Conservation (phyloP, 2,797 vertebrate genomes). For the Xenentodon cancila region DNA sequence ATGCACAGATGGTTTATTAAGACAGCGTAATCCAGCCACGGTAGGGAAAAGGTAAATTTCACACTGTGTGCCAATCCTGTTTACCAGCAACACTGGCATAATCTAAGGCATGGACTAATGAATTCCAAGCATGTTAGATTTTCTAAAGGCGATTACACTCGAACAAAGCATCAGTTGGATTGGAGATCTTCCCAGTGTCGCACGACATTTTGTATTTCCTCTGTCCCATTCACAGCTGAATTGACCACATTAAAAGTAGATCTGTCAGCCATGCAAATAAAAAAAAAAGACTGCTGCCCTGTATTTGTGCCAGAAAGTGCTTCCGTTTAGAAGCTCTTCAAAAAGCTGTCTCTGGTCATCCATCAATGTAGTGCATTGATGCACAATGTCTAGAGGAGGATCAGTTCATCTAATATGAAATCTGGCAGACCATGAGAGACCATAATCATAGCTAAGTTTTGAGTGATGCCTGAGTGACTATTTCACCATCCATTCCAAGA, state of each 20-base stretch:
- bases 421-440: conserved; percentile 61
- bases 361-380: conserved; percentile 49
- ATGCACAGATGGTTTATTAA: conserved; percentile 67
- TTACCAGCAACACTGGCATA: conserved; percentile 44
- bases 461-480: conserved; percentile 62
- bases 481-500: conserved; percentile 53
- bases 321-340: conserved; percentile 48
- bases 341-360: conserved; percentile 57
- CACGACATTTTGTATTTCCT: conserved; percentile 58
- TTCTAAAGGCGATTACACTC: conserved; percentile 57
- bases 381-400: conserved; percentile 55
- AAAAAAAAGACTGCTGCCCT: conserved; percentile 45
- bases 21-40: conserved; percentile 64
- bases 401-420: conserved; percentile 63
- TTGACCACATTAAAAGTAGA: conserved; percentile 70
- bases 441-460: conserved; percentile 57
- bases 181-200: conserved; percentile 55
- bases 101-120: conserved; percentile 58
- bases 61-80: conserved; percentile 62
- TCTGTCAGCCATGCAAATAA: conserved; percentile 56
- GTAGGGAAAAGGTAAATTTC: conserved; percentile 71
- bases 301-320: conserved; percentile 63
- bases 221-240: conserved; percentile 48
- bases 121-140: conserved; percentile 58
- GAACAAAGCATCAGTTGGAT: conserved; percentile 61